Evolutionary conservation across 2,797 vertebrate species (phyloP).

Genomic region (Fundulus diaphanus): DNA sequence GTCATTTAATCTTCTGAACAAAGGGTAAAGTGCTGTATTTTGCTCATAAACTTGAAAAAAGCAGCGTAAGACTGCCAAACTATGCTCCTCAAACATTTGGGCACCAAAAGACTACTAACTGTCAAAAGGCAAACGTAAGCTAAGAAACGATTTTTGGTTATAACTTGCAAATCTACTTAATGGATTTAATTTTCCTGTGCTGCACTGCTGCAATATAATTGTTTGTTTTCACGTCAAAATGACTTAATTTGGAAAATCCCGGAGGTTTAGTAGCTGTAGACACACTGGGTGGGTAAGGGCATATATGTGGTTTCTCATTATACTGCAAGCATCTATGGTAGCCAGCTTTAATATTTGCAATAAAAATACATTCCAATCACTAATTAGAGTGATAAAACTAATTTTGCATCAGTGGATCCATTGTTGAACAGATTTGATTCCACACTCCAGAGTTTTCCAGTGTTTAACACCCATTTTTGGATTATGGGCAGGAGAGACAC

Average conservation of each 20-base stretch:
- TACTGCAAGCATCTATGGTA: slow-evolving; percentile 37
- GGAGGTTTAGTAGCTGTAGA: slow-evolving; percentile 21
- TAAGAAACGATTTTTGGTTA: background rate
- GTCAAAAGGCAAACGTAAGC: background rate
- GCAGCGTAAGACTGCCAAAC: background rate
- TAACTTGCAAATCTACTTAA: background rate
- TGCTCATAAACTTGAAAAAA: background rate
- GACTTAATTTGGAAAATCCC: slow-evolving; percentile 21
- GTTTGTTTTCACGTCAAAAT: slow-evolving; percentile 8
- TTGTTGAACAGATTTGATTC: slow-evolving; percentile 40
- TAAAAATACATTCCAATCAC: slow-evolving; percentile 59
- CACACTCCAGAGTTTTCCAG: slow-evolving; percentile 38
- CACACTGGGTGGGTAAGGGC: slow-evolving; percentile 27
- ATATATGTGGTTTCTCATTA: slow-evolving; percentile 31
- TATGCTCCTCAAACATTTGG: background rate
- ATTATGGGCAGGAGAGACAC: slow-evolving; percentile 27
- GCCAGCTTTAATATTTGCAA: slow-evolving; percentile 59
- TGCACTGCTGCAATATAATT: background rate
- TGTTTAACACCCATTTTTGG: slow-evolving; percentile 56
- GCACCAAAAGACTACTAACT: background rate
- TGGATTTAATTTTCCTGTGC: background rate
- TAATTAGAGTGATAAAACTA: slow-evolving; percentile 60
- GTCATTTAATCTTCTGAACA: slow-evolving; percentile 23
- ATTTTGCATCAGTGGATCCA: slow-evolving; percentile 43
- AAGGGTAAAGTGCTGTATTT: background rate